Base-by-base conservation (phyloP, 2,113 vertebrate species). In the Alexandromys fortis region DNA sequence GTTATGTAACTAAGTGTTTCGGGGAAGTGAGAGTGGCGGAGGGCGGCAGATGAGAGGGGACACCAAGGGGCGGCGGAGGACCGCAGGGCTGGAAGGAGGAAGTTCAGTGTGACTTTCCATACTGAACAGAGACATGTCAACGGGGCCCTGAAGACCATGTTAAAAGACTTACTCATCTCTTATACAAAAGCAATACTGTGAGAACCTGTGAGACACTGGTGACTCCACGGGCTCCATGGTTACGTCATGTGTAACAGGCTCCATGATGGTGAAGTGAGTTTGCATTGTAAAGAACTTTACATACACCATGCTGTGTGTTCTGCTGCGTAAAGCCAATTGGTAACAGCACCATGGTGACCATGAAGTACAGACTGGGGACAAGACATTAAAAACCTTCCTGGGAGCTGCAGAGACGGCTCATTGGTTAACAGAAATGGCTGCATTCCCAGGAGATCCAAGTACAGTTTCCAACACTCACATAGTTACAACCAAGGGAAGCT, bases 1-100 rank as follows among this genome's bases (percentile, higher is more conserved):
- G 96, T 92, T 97, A 97, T 33, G 91, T 49, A 98, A 95, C 8
- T 55, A 97, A 98, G 72, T 92, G 52, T 81, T 90, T 97, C 89
- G 97, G 92, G 47, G 79, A 97, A 86, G 89, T 92, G 97, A 92
- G 98, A 97, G 92, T 97, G 93, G 97, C 87, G 97, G 94, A 96
- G 94, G 90, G 93, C 92, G 5, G 19, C 11, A 94, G 70, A 82
- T 97, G 97, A 96, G 70, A 92, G 92, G 90, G 95, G 61, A 42
- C 76, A 93, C 95, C 67, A 86, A 96, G 95, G 28, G 24, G 47
- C 67, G 75, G 28, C 65, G 87, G 96, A 98, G 98, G 63, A 86
- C 47, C 42, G 72, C 0, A 96, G 96, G 94, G 61, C 94, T 91
- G 42, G 72, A 96, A 97, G 95, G 49, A 95, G 89, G 94, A 96